Evolutionary conservation across 2,797 vertebrate species (phyloP), one percentile per base, ranked within the genome.

Genomic region (Ctenopoma kingsleyae): DNA sequence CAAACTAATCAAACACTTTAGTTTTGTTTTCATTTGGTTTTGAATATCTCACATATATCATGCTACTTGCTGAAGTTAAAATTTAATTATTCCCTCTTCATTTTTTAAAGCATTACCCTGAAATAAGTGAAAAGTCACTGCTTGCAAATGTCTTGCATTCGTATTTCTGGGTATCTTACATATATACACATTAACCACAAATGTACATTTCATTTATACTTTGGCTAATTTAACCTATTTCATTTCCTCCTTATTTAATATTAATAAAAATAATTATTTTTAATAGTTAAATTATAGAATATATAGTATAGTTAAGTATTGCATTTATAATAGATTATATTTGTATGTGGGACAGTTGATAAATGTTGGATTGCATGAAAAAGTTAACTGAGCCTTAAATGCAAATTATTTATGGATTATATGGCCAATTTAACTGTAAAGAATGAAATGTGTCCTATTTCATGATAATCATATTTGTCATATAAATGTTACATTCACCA

Each of bases 271-370:
- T n/a, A 17, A 25, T 25, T 54, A 69, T 53, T 10, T 9, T 15
- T 19, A 44, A 23, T 50, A 54, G 74, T 71, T 51, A 55, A 68
- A 71, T 65, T 36, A 41, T n/a, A n/a, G n/a, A n/a, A n/a, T n/a
- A n/a, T n/a, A n/a, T n/a, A n/a, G n/a, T n/a, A n/a, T 35, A 72
- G 66, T 63, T 53, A 56, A 46, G 38, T 51, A 74, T 71, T 40
- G 6, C 4, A 69, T 66, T 44, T 40, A n/a, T 30, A 64, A 53
- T 16, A 46, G 38, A 76, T 43, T 25, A 25, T 25, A 25, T 71
- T 67, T 74, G 19, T 65, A 12, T 52, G 32, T 54, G 20, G n/a
- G 55, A n/a, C 19, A 49, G 56, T 16, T 32, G 50, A 68, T 27
- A 65, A 27, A 36, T 13, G 8, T 20, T 59, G 25, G 19, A 49